Percentiles rank a stretch among this genome's conserved stretches.
These are phyloP conservation scores for Malachius bipustulatus DNA, from an alignment of 2,888 invertebrate species.

Conservation along the genomic window DNA sequence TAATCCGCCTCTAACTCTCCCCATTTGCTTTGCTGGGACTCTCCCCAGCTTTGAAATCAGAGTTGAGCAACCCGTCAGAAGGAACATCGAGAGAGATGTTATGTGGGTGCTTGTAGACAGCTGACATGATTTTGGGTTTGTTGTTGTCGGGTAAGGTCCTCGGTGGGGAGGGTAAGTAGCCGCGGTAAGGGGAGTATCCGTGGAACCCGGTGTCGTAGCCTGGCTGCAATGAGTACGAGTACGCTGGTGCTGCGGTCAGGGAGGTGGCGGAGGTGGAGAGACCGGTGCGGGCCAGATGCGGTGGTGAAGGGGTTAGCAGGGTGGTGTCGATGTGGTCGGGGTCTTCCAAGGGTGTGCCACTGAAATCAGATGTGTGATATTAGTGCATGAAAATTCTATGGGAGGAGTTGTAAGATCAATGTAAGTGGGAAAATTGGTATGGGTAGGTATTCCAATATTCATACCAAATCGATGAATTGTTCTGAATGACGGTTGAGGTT, in stretches of 20 bases:
- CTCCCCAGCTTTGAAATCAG: conserved; percentile 39
- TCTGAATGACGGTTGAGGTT: too few relatives aligned
- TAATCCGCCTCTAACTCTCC: too few relatives aligned
- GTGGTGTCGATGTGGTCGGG: conserved; percentile 29
- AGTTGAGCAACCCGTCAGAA: conserved; percentile 40
- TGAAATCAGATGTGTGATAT: too few relatives aligned
- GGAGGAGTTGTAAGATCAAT: too few relatives aligned
- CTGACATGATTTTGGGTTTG: conserved; percentile 59
- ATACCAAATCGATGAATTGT: too few relatives aligned
- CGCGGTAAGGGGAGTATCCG: conserved; percentile 53
- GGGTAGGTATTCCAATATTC: too few relatives aligned
- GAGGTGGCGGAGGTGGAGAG: conserved; percentile 72
- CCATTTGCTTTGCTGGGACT: conserved; percentile 12
- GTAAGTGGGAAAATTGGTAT: too few relatives aligned
- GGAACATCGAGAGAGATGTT: conserved; percentile 36
- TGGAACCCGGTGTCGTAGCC: conserved; percentile 63
- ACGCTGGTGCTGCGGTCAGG: conserved; percentile 60
- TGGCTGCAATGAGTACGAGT: conserved; percentile 69
- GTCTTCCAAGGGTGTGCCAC: too few relatives aligned
- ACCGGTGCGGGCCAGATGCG: conserved; percentile 52
- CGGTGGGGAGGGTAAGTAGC: conserved; percentile 39
- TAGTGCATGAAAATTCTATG: too few relatives aligned
- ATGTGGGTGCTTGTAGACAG: conserved; percentile 53
- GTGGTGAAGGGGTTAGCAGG: conserved; percentile 21
- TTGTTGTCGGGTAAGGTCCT: conserved; percentile 35